Conservation (phyloP, 2,888 invertebrate species). For the Axea sp. region DNA sequence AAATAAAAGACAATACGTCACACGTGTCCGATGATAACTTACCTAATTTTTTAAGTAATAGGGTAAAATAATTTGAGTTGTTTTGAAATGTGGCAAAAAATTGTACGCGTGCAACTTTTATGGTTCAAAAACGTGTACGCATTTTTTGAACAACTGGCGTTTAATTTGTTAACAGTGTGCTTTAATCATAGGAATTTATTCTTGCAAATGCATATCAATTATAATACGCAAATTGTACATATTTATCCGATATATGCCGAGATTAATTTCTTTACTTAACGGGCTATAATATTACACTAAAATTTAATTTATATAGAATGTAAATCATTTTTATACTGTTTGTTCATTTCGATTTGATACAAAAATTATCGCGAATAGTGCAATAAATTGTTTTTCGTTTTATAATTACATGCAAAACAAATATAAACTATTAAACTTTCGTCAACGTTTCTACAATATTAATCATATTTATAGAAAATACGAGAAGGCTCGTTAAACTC, state of each 20-base stretch:
- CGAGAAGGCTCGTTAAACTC: slow-evolving; percentile 9
- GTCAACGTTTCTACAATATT: not conserved
- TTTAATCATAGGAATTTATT: no score
- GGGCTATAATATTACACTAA: slow-evolving; percentile 37
- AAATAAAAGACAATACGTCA: no score
- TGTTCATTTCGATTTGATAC: slow-evolving; percentile 5
- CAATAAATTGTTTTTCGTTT: slow-evolving; percentile 4
- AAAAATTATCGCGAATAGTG: slow-evolving; percentile 1
- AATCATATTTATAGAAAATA: not conserved
- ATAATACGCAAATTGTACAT: slow-evolving; percentile 16
- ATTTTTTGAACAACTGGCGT: no score
- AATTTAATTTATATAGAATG: slow-evolving; percentile 33
- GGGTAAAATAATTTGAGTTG: no score
- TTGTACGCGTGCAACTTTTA: no score
- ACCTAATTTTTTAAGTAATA: no score
- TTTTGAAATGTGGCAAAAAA: no score
- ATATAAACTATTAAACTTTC: slow-evolving; percentile 10
- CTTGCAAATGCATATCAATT: slow-evolving; percentile 1
- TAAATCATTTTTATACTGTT: slow-evolving; percentile 16
- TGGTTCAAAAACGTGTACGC: no score
- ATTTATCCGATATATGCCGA: slow-evolving; percentile 26
- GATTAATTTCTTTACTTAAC: slow-evolving; percentile 41
- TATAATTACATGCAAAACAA: slow-evolving; percentile 11
- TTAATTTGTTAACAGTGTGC: no score
- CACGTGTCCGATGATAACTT: no score